Evolutionary conservation across 1,140 invertebrate species (phyloP).

Genomic region (Drosophila athabasca): DNA sequence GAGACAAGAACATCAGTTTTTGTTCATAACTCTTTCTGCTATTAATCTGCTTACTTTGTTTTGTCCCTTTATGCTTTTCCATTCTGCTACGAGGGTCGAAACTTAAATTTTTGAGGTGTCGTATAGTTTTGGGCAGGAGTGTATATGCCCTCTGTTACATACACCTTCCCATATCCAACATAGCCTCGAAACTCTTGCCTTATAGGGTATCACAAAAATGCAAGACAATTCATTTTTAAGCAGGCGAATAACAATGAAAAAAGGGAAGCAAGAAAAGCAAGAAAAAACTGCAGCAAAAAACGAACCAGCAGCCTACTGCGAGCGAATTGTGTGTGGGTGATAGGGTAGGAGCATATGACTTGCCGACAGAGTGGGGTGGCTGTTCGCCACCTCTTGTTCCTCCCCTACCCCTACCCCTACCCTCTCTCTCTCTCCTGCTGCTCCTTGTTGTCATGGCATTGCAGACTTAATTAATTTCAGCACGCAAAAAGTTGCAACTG

Average conservation of each 20-base stretch:
- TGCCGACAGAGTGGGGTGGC: slow-evolving; percentile 48
- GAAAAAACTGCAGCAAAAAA: slow-evolving; percentile 10
- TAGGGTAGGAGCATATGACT: slow-evolving; percentile 44
- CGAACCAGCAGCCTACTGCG: slow-evolving; percentile 11
- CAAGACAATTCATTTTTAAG: slow-evolving; percentile 54
- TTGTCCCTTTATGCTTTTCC: too few relatives aligned
- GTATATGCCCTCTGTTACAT: too few relatives aligned
- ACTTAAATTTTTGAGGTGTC: too few relatives aligned
- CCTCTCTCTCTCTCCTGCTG: not conserved
- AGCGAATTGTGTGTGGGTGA: slow-evolving; percentile 39
- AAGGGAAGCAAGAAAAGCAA: not conserved
- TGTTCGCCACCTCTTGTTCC: not conserved
- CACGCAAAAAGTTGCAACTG: slow-evolving; percentile 75
- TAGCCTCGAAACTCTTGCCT: not conserved
- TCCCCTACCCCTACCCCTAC: not conserved
- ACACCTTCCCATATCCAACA: not conserved
- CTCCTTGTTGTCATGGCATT: slow-evolving; percentile 39
- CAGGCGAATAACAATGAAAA: slow-evolving; percentile 29
- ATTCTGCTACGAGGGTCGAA: too few relatives aligned
- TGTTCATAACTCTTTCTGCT: too few relatives aligned
- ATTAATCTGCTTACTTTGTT: too few relatives aligned
- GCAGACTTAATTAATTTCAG: slow-evolving; percentile 74
- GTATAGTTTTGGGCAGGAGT: too few relatives aligned
- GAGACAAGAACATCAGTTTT: too few relatives aligned
- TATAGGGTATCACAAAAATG: slow-evolving; percentile 5